These are phyloP conservation scores for Mixornis gularis DNA, from an alignment of 2,113 vertebrate species.

Conservation along the genomic window DNA sequence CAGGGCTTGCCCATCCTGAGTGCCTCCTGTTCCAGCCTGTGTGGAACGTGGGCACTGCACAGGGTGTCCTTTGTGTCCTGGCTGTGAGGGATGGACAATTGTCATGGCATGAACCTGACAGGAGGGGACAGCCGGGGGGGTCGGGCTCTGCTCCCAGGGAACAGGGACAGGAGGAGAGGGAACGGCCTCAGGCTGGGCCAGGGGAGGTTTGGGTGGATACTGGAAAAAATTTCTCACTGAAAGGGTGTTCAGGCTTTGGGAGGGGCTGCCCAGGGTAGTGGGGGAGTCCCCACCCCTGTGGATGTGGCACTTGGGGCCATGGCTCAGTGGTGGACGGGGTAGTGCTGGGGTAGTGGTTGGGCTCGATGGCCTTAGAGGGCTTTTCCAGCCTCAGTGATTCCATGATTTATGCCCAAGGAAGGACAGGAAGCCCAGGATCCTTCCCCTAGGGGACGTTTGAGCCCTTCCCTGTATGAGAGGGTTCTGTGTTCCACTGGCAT, in stretches of 20 bases:
- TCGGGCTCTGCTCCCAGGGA: not conserved
- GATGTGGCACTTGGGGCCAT: not conserved
- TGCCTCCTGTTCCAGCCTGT: not conserved
- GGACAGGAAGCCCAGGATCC: not conserved
- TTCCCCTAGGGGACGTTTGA: not conserved
- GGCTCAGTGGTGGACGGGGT: not conserved
- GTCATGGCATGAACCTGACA: not conserved
- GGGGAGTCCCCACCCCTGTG: not conserved
- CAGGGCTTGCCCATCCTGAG: not conserved
- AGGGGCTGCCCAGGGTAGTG: not conserved
- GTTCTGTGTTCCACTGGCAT: not conserved
- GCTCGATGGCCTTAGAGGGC: accelerated
- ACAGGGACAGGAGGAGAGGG: not conserved
- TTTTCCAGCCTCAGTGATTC: not conserved
- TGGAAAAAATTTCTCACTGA: not conserved
- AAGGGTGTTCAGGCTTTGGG: not conserved
- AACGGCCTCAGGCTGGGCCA: not conserved
- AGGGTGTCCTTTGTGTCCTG: accelerated
- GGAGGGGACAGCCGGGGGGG: not conserved
- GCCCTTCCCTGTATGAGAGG: not conserved
- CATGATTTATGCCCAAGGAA: not conserved
- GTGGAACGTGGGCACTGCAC: accelerated
- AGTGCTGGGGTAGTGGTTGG: not conserved
- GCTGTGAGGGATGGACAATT: not conserved
- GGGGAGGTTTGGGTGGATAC: not conserved